Base-by-base conservation (phyloP, 2,113 vertebrate genomes). In the Percopsis transmontana region DNA sequence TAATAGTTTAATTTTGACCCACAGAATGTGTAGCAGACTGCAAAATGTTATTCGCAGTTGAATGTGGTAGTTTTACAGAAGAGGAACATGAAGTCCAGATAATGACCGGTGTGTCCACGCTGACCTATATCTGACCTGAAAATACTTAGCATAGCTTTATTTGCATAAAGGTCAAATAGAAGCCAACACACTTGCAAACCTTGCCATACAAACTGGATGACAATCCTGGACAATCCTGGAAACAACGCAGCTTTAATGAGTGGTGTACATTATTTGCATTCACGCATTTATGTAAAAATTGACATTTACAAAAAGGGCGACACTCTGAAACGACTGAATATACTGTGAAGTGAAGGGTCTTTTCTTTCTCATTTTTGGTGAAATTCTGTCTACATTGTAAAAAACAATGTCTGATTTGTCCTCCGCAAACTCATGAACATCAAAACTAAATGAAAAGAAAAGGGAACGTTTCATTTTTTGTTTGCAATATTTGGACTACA, bases 41-140 rank as follows among this genome's bases (percentile, higher is more conserved):
- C 68, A 19, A 80, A 65, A 72, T 24, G 45, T 45, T 45, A 27
- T 33, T 33, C 27, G 5, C 27, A 33, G 27, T 33, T 33, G 27
- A 33, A 33, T 33, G 27, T 4, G 27, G 27, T 33, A 33, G 27
- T 33, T 33, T 33, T 33, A 33, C 8, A 60, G 51, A 16, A 54
- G 21, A 71, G 63, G 81, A 1, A 24, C 23, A 58, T 56, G 50
- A 69, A 40, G 41, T 20, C 39, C 58, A 62, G 66, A 76, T 53
- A 58, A 48, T 74, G 76, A 68, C 77, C 55, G 1, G 44, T 44
- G 53, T 67, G 76, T 66, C 70, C 66, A 55, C 1, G 39, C 9
- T 65, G 77, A 23, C 74, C 72, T 59, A 63, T 5, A 19, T 50
- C 62, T 72, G 88, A 83, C 85, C 81, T 60, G 60, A 14, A 71